A percentile compares a stretch with the other conserved stretches of the same genome.
These are phyloP conservation scores for Mustelus asterias DNA, from an alignment of 2,113 vertebrate genomes.

Conservation along the genomic window DNA sequence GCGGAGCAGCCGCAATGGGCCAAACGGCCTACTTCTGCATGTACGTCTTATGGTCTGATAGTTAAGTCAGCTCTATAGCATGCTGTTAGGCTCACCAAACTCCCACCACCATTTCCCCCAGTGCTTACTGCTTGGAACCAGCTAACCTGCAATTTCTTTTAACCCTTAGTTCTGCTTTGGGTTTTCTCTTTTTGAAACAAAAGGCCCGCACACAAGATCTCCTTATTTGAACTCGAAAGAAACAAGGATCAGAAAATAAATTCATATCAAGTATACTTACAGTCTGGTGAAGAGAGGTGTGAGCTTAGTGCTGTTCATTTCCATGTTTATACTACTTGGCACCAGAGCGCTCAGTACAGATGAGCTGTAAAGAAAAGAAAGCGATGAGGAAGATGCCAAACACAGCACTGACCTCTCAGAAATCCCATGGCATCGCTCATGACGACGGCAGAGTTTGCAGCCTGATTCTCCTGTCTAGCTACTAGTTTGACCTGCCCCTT, in stretches of 20 bases:
- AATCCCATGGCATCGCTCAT: background rate
- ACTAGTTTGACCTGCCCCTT: background rate
- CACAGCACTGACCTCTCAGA: background rate
- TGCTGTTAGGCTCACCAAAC: background rate
- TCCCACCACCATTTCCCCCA: background rate
- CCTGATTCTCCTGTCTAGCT: background rate
- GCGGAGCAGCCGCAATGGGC: no score
- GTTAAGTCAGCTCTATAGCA: background rate
- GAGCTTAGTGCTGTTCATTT: slow-evolving; percentile 60
- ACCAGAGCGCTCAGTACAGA: slow-evolving; percentile 89
- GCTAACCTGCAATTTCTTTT: background rate
- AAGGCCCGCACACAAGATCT: background rate
- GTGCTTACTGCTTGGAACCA: background rate
- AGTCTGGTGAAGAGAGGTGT: slow-evolving; percentile 74
- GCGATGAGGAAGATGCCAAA: slow-evolving; percentile 31
- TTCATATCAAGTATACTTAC: slow-evolving; percentile 61
- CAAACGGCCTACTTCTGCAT: no score
- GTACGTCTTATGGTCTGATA: no score
- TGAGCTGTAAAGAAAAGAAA: slow-evolving; percentile 58
- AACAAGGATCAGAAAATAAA: background rate
- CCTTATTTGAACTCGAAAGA: background rate
- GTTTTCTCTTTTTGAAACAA: background rate
- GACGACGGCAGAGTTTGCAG: background rate
- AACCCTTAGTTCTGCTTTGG: background rate
- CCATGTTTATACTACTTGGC: slow-evolving; percentile 73